Conservation (phyloP, 2,113 vertebrate species). For the Eubucco bourcierii region DNA sequence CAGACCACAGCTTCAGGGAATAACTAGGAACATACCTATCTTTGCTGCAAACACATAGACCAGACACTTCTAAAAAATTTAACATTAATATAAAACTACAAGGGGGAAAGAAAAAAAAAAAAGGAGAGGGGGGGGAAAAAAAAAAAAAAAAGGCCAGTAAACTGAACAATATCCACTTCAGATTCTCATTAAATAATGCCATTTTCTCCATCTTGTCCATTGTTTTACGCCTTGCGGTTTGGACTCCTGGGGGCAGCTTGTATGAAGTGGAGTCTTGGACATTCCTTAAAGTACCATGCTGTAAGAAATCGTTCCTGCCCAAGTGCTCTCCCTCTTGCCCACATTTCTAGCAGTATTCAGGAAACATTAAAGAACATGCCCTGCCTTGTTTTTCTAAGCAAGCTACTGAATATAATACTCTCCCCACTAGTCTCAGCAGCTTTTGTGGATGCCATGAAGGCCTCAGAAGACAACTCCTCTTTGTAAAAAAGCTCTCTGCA, state of each 20-base stretch:
- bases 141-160: neutral
- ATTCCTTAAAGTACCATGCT: conserved; percentile 37
- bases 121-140: neutral
- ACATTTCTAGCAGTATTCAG: neutral
- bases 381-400: neutral
- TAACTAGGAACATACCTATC: neutral
- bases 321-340: neutral
- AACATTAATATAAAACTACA: neutral
- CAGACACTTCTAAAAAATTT: neutral
- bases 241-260: conserved; percentile 13
- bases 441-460: neutral
- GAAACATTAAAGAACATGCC: neutral
- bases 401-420: neutral
- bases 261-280: conserved; percentile 36
- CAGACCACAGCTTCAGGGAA: neutral
- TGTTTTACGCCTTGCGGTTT: conserved; percentile 38
- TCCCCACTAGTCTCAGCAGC: neutral
- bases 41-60: neutral
- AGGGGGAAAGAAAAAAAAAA: neutral
- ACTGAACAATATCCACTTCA: conserved; percentile 44
- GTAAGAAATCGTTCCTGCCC: conserved; percentile 26
- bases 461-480: neutral
- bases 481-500: neutral
- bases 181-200: conserved; percentile 13
- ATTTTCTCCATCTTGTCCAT: neutral